phyloP scores from a whole-genome alignment of 2,797 vertebrate species.

The Tadarida brasiliensis region DNA sequence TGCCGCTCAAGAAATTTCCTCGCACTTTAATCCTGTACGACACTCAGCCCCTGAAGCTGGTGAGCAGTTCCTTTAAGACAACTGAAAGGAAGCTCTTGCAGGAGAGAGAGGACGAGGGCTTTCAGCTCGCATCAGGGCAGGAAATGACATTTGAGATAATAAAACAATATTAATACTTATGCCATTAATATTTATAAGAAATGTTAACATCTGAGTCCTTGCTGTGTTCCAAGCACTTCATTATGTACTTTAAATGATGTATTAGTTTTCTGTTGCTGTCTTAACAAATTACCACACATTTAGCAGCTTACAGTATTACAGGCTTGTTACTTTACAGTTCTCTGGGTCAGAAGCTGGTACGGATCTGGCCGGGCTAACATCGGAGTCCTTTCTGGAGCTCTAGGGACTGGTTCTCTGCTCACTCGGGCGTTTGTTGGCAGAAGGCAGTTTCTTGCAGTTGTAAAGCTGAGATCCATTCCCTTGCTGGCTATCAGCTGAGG shows the following conservation, averaged over 20 bases:
- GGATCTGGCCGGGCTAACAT: background rate
- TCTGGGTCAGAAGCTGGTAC: background rate
- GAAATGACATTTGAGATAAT: conserved; percentile 11
- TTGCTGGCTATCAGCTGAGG: background rate
- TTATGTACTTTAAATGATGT: background rate
- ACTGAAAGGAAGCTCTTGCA: too few species aligned
- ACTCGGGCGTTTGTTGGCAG: background rate
- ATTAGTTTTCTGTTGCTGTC: background rate
- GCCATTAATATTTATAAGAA: conserved; percentile 2
- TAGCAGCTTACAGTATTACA: background rate
- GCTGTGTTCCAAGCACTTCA: background rate
- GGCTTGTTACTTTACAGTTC: background rate
- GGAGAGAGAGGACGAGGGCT: background rate
- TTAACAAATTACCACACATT: background rate
- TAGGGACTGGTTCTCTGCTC: background rate
- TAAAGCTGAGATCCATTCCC: background rate
- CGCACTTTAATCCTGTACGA: background rate
- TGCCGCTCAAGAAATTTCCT: background rate
- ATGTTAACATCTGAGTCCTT: background rate
- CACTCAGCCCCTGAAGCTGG: background rate
- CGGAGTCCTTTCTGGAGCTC: background rate
- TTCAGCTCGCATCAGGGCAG: background rate
- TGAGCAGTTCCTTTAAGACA: background rate
- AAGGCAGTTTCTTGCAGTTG: background rate
- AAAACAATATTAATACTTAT: background rate